These are phyloP conservation scores for Sminthurides bifidus DNA, from an alignment of 1,140 invertebrate genomes.

Conservation along the genomic window DNA sequence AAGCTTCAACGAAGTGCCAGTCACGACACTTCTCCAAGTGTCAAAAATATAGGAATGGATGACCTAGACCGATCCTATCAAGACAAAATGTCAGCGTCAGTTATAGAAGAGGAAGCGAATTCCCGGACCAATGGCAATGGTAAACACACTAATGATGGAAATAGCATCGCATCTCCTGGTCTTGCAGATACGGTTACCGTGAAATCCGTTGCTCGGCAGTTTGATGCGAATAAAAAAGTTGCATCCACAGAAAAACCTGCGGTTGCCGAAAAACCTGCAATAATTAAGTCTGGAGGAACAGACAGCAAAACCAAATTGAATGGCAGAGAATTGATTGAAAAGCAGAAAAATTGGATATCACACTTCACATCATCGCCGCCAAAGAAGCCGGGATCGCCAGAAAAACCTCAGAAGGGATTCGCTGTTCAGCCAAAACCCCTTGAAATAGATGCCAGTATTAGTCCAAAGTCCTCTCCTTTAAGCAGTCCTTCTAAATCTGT, in stretches of 20 bases:
- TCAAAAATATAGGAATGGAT: not conserved
- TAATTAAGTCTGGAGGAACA: not conserved
- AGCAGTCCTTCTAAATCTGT: conserved; percentile 9
- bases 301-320: conserved; percentile 50
- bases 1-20: not conserved
- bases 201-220: conserved; percentile 2
- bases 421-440: conserved; percentile 19
- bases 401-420: conserved; percentile 19
- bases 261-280: conserved; percentile 16
- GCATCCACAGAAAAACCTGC: conserved; percentile 23
- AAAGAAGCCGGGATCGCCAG: conserved; percentile 54
- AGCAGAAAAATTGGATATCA: conserved; percentile 79
- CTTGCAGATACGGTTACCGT: not conserved
- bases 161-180: not conserved
- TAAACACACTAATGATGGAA: not conserved
- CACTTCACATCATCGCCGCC: conserved; percentile 53
- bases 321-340: conserved; percentile 71
- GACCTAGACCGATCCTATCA: not conserved
- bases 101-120: not conserved
- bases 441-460: conserved; percentile 7
- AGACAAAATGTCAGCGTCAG: not conserved
- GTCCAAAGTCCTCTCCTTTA: conserved; percentile 12
- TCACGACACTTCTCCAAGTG: not conserved
- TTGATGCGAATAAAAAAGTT: conserved; percentile 10
- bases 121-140: not conserved